Evolutionary conservation across 2,888 invertebrate genomes (phyloP), one percentile per base, ranked within the genome.

Genomic region (Yponomeuta cagnagella): DNA sequence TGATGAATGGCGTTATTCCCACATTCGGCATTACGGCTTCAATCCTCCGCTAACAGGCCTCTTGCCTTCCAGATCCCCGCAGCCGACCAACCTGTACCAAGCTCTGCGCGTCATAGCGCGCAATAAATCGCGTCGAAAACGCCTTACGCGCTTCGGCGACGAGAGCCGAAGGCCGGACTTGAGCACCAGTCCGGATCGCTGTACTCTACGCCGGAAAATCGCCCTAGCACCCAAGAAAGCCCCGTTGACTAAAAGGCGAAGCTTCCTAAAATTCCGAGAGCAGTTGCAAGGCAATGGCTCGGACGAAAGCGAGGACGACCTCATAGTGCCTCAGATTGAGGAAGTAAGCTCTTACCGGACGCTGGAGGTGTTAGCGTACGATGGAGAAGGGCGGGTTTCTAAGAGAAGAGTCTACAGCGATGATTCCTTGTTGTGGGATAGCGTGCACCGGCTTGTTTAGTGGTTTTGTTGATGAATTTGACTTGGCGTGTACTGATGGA

Each of bases 71-170:
- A 52, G 52, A 52, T 2, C 52, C 10, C 52, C 52, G 10, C 52
- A 0, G 48, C 48, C 0, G 74, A 73, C 0, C 73, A 73, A 80
- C 58, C 75, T 89, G 6, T 86, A 77, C 70, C 76, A 88, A 73
- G 85, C 89, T 0, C 73, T 89, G n/a, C 82, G 78, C 73, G 73
- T 82, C 0, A 84, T 89, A 72, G 87, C 85, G 0, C 76, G 75
- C 23, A 85, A 83, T 58, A 88, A 88, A 70, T 6, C 8, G 10
- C 52, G 52, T 12, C 10, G 52, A 12, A 3, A 12, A 3, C 52
- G 52, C 52, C 52, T 37, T 2, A 37, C 52, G 52, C 52, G 52
- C 52, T 52, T 52, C 52, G 10, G 52, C 52, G 52, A 52, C 52
- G 52, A 52, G 52, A 2, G 12, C 10, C 10, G 52, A 52, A 12